phyloP scores from a whole-genome alignment of 2,113 vertebrate genomes.

The Entosphenus tridentatus region DNA sequence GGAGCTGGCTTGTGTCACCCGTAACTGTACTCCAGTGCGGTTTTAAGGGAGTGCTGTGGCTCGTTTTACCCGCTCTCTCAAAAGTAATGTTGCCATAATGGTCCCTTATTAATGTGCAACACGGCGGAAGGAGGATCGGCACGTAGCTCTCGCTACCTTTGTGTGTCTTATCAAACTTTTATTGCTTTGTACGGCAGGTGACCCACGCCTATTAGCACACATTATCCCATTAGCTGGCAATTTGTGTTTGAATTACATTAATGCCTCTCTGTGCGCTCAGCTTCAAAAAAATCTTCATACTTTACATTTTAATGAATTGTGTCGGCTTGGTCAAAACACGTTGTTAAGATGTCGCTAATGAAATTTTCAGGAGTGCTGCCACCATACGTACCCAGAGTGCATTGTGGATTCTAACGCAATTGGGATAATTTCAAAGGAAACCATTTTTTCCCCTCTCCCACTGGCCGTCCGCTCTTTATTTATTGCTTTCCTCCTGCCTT shows the following conservation, averaged over 20 bases:
- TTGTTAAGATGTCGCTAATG: constrained; percentile 5
- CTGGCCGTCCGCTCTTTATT: too few relatives aligned
- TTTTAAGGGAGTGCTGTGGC: too few relatives aligned
- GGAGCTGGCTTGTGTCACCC: too few relatives aligned
- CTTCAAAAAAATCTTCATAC: background rate
- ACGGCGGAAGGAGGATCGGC: background rate
- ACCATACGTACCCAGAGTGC: too few relatives aligned
- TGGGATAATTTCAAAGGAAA: too few relatives aligned
- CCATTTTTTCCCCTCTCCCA: too few relatives aligned
- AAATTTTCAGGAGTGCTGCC: background rate
- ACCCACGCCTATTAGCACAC: constrained; percentile 5
- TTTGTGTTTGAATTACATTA: constrained; percentile 7
- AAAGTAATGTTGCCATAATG: background rate
- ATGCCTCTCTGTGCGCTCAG: constrained; percentile 2
- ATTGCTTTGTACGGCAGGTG: constrained; percentile 5
- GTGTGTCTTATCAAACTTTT: constrained; percentile 6
- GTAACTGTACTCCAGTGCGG: too few relatives aligned
- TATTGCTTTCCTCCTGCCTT: too few relatives aligned
- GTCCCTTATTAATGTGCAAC: background rate
- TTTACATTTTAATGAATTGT: constrained; percentile 6
- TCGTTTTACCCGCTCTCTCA: too few relatives aligned
- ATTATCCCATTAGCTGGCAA: constrained; percentile 5
- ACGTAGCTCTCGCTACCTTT: background rate
- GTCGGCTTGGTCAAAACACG: background rate
- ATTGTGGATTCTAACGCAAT: too few relatives aligned